A percentile compares a stretch with the other conserved stretches of the same genome.
Conservation (phyloP, 2,888 invertebrate species). For the Drosophila parthenogenetica region DNA sequence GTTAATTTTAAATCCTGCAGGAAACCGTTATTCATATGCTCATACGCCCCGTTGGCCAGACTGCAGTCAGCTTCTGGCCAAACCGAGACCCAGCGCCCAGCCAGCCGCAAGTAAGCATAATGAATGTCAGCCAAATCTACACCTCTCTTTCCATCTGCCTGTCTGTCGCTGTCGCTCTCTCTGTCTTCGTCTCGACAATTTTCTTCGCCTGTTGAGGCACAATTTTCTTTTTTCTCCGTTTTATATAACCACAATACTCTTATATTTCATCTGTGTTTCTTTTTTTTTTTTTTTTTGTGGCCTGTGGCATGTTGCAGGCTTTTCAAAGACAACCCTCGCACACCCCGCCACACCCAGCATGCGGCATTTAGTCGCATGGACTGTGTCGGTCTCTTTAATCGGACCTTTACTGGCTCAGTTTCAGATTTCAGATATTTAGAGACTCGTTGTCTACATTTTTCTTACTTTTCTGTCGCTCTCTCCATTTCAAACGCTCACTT, state of each 20-base stretch:
- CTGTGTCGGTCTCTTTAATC: slow-evolving; percentile 20
- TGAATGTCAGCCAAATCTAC: slow-evolving; percentile 63
- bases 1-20: slow-evolving; percentile 62
- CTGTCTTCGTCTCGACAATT: slow-evolving; percentile 6
- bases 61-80: slow-evolving; percentile 34
- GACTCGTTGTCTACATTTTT: slow-evolving; percentile 15
- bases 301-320: slow-evolving; percentile 59
- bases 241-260: slow-evolving; percentile 43
- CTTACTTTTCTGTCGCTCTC: slow-evolving; percentile 18
- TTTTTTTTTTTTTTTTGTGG: slow-evolving; percentile 31
- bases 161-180: slow-evolving; percentile 30
- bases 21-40: slow-evolving; percentile 55
- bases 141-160: not conserved
- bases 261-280: slow-evolving; percentile 25
- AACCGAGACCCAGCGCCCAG: slow-evolving; percentile 12
- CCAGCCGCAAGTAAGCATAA: slow-evolving; percentile 54
- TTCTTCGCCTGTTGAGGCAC: slow-evolving; percentile 25
- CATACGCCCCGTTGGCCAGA: slow-evolving; percentile 67
- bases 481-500: slow-evolving; percentile 51
- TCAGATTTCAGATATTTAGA: slow-evolving; percentile 53
- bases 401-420: slow-evolving; percentile 36
- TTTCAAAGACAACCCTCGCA: slow-evolving; percentile 40
- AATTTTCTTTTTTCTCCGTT: slow-evolving; percentile 19
- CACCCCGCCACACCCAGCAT: not conserved
- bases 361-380: slow-evolving; percentile 20